These are phyloP conservation scores for Saccostrea cuccullata DNA, from an alignment of 1,140 invertebrate genomes.

Conservation along the genomic window DNA sequence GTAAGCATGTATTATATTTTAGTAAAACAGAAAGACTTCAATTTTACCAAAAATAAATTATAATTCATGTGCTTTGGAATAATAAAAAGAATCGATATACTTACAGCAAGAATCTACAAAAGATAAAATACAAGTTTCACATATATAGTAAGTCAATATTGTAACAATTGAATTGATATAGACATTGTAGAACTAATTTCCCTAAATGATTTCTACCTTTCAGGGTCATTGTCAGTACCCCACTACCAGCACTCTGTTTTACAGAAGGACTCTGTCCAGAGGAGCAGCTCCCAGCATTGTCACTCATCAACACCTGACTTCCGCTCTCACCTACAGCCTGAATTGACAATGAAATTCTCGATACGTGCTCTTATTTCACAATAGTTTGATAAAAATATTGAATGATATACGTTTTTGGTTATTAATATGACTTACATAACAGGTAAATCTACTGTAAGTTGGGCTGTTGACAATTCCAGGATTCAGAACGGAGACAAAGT, in stretches of 20 bases:
- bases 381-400: not conserved
- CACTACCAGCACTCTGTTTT: slow-evolving; percentile 1
- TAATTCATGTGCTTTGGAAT: not conserved
- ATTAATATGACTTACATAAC: slow-evolving; percentile 33
- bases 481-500: slow-evolving; percentile 47
- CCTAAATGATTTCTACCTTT: not conserved
- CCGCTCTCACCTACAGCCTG: not conserved
- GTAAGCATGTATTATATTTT: not conserved
- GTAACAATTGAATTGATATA: not conserved
- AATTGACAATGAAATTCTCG: not conserved
- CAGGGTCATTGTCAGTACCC: not conserved
- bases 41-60: not conserved
- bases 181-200: not conserved
- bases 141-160: not conserved
- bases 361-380: too few species aligned
- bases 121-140: not conserved
- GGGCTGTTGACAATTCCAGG: slow-evolving; percentile 37
- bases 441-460: slow-evolving; percentile 44
- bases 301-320: slow-evolving; percentile 23
- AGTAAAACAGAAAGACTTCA: too few species aligned
- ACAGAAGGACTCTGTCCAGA: not conserved
- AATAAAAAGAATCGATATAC: not conserved
- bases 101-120: slow-evolving; percentile 36
- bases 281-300: slow-evolving; percentile 21
- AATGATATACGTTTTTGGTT: not conserved